Evolutionary conservation across 2,113 vertebrate species (phyloP).

Genomic region (Neodontobutis hainanensis): DNA sequence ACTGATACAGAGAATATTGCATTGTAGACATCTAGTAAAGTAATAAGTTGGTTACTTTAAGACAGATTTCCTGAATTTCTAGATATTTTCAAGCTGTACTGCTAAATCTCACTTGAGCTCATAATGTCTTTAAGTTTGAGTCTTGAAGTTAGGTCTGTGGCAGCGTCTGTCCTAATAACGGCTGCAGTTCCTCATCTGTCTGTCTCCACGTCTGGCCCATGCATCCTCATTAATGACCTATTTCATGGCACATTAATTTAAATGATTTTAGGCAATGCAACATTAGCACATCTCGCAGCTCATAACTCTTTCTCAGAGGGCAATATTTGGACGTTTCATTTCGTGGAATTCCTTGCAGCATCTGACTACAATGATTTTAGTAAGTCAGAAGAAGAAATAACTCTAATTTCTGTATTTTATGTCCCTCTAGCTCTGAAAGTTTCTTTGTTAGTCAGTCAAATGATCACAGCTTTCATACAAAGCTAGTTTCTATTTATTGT

Average conservation of each 20-base stretch:
- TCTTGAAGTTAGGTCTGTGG: slow-evolving; percentile 19
- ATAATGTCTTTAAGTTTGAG: slow-evolving; percentile 10
- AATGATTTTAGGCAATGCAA: slow-evolving; percentile 72
- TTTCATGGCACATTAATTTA: slow-evolving; percentile 78
- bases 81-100: neutral
- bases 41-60: too few relatives aligned
- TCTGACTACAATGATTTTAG: slow-evolving; percentile 10
- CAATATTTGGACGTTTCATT: slow-evolving; percentile 57
- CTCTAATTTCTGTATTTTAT: slow-evolving; percentile 11
- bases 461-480: slow-evolving; percentile 4
- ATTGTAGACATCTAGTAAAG: too few relatives aligned
- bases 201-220: slow-evolving; percentile 66
- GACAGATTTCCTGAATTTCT: too few relatives aligned
- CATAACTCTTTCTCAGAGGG: slow-evolving; percentile 66
- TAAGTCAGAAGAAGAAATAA: neutral
- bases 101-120: neutral
- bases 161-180: slow-evolving; percentile 27
- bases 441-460: slow-evolving; percentile 7
- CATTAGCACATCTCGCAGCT: slow-evolving; percentile 65
- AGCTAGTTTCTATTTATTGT: slow-evolving; percentile 16
- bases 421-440: neutral
- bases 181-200: slow-evolving; percentile 58
- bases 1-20: too few relatives aligned
- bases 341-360: slow-evolving; percentile 24
- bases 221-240: slow-evolving; percentile 75